Conservation (phyloP, 1,140 invertebrate species). For the Brachionus rotundiformis region DNA sequence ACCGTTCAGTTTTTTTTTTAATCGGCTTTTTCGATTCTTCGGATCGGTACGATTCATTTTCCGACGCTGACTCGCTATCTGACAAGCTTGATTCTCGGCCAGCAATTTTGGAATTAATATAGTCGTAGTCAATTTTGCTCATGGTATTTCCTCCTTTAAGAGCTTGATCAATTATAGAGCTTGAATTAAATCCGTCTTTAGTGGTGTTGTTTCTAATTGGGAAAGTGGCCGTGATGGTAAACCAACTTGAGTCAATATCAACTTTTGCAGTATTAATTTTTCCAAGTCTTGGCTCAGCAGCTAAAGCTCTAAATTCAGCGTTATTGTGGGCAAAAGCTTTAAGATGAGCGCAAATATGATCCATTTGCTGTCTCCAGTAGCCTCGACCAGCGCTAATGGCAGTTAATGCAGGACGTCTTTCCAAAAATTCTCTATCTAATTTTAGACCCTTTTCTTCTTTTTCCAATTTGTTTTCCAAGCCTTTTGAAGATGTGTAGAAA, state of each 20-base stretch:
- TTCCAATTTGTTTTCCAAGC: conserved; percentile 57
- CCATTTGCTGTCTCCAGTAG: conserved; percentile 65
- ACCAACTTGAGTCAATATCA: conserved; percentile 20
- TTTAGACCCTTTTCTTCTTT: conserved; percentile 56
- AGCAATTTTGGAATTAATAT: conserved; percentile 4
- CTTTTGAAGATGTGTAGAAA: conserved; percentile 62
- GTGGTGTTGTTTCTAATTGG: neutral
- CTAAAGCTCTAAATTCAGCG: conserved; percentile 63
- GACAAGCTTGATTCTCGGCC: conserved; percentile 42
- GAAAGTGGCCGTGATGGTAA: conserved; percentile 42
- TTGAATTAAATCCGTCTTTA: conserved; percentile 37
- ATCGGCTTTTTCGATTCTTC: conserved; percentile 57
- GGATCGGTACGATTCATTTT: conserved; percentile 42
- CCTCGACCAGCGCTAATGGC: conserved; percentile 64
- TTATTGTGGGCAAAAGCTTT: conserved; percentile 63
- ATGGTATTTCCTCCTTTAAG: neutral
- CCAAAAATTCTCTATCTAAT: conserved; percentile 60
- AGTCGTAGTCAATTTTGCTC: conserved; percentile 31
- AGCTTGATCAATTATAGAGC: neutral
- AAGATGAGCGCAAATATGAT: conserved; percentile 63
- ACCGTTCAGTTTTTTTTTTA: conserved; percentile 57
- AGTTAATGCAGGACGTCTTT: conserved; percentile 60
- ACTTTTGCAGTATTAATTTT: conserved; percentile 56
- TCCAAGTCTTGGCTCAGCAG: conserved; percentile 22
- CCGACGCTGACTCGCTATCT: conserved; percentile 20